These are phyloP conservation scores for Caenorhabditis afra DNA, from an alignment of 2,888 invertebrate genomes.

Conservation along the genomic window DNA sequence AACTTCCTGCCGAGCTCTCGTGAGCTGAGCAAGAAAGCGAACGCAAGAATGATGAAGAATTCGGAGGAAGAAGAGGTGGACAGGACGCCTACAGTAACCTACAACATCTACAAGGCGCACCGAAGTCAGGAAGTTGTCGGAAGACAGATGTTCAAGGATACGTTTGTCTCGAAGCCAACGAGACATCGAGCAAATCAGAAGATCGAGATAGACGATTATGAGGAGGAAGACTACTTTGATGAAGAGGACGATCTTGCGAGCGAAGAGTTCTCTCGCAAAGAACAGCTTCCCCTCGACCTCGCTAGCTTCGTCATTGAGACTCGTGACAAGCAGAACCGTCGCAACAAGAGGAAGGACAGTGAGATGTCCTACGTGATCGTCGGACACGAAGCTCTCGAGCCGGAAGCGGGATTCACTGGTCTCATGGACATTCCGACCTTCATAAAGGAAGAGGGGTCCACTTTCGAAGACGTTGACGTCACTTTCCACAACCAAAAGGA, in stretches of 20 bases:
- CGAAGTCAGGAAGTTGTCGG: slow-evolving; percentile 27
- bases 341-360: slow-evolving; percentile 19
- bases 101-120: slow-evolving; percentile 39
- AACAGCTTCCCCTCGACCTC: background rate
- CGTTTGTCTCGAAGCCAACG: slow-evolving; percentile 19
- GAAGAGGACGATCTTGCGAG: background rate
- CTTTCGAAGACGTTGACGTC: slow-evolving; percentile 23
- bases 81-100: slow-evolving; percentile 22
- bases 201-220: slow-evolving; percentile 18
- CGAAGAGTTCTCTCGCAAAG: no score
- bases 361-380: slow-evolving; percentile 22
- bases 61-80: background rate
- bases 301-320: slow-evolving; percentile 2
- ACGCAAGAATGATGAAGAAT: background rate
- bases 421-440: slow-evolving; percentile 25
- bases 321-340: slow-evolving; percentile 8
- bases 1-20: slow-evolving; percentile 17
- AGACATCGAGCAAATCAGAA: slow-evolving; percentile 25
- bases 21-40: slow-evolving; percentile 33
- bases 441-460: slow-evolving; percentile 24
- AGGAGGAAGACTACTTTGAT: slow-evolving; percentile 18
- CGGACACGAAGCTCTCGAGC: background rate
- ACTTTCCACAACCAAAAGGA: slow-evolving; percentile 33
- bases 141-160: slow-evolving; percentile 20
- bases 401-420: slow-evolving; percentile 8